Percentiles rank a stretch among this genome's conserved stretches.
Conservation (phyloP, 2,113 vertebrate species). For the Tamias sibiricus region DNA sequence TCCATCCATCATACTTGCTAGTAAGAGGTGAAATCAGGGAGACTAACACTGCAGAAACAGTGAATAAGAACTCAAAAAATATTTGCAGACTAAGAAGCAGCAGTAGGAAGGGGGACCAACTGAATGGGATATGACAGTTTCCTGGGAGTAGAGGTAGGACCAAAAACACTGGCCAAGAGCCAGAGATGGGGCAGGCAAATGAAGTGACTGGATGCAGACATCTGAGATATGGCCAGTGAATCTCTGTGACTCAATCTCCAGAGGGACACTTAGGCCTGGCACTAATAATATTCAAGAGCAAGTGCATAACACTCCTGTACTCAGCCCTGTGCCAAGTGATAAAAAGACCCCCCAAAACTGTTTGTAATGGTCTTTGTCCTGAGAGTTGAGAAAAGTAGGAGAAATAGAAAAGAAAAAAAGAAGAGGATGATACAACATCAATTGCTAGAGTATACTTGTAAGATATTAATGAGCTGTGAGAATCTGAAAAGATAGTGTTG, state of each 20-base stretch:
- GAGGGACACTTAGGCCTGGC: too few species aligned
- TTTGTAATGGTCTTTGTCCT: background rate
- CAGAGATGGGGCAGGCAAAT: background rate
- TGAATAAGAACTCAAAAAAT: background rate
- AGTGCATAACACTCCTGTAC: too few species aligned
- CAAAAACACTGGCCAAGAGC: background rate
- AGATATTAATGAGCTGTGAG: background rate
- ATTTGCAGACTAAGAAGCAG: background rate
- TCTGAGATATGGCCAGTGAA: too few species aligned
- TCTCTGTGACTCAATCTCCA: background rate
- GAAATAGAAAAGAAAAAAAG: background rate
- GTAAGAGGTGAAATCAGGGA: background rate
- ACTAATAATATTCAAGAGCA: background rate
- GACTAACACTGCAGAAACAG: background rate
- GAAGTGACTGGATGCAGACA: background rate
- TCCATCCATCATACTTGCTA: background rate
- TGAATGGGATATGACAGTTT: background rate
- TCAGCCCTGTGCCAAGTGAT: background rate
- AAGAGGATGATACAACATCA: background rate
- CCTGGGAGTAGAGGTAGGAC: background rate
- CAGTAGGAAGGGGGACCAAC: fast-evolving
- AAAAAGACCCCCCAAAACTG: background rate
- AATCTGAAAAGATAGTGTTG: background rate
- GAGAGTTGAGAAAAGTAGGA: background rate
- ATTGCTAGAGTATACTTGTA: background rate